Conservation (phyloP, 1,140 invertebrate genomes). For the Brachionus manjavacas region DNA sequence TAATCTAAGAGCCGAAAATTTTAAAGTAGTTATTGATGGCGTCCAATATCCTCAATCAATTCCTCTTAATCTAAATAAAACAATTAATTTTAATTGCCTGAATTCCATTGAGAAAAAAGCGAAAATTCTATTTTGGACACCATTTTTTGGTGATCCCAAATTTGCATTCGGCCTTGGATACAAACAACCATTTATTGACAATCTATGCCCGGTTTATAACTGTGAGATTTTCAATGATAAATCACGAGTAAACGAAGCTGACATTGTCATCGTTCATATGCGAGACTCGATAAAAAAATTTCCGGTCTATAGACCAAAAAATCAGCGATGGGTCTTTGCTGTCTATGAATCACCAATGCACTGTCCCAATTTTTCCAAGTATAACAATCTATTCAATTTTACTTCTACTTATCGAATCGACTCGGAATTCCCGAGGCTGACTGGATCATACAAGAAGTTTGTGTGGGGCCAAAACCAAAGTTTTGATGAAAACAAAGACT, state of each 20-base stretch:
- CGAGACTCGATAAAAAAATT: background rate
- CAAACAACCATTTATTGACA: background rate
- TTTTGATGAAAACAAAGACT: background rate
- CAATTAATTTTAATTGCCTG: slow-evolving; percentile 19
- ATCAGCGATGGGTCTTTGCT: slow-evolving; percentile 29
- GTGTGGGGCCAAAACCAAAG: background rate
- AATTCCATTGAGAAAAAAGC: background rate
- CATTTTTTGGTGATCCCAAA: slow-evolving; percentile 14
- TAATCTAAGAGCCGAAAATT: background rate
- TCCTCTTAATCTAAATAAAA: background rate
- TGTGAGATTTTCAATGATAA: background rate
- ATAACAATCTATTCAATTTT: slow-evolving; percentile 23
- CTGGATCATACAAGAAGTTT: background rate
- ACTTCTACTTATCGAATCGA: slow-evolving; percentile 3
- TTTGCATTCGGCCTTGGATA: background rate
- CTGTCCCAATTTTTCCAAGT: background rate
- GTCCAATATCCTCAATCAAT: background rate
- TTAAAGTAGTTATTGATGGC: background rate
- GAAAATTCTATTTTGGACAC: slow-evolving; percentile 24
- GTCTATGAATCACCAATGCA: slow-evolving; percentile 15
- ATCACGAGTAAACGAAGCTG: background rate
- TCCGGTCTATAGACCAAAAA: background rate
- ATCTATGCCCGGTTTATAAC: slow-evolving; percentile 19
- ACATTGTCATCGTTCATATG: slow-evolving; percentile 12
- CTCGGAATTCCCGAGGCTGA: background rate